A percentile compares a stretch with the other conserved stretches of the same genome.
Evolutionary conservation across 2,113 vertebrate species (phyloP).

Genomic region (Tinamus guttatus): DNA sequence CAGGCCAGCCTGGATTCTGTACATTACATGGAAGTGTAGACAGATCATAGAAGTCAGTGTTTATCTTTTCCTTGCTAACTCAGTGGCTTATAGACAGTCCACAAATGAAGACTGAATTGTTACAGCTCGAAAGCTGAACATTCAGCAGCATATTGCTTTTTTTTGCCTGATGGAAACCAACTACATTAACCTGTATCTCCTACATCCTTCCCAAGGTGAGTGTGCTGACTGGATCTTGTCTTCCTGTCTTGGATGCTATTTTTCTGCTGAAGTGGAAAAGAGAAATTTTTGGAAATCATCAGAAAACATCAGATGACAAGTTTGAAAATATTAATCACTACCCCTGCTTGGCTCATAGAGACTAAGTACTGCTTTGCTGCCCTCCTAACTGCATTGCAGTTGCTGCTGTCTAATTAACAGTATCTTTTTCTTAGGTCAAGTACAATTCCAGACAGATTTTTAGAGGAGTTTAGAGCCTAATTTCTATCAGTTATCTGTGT

Average conservation of each 20-base stretch:
- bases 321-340: background rate
- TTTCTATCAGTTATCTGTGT: background rate
- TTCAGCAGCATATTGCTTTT: background rate
- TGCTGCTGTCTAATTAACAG: background rate
- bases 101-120: background rate
- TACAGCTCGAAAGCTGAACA: slow-evolving; percentile 2
- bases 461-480: background rate
- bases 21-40: background rate
- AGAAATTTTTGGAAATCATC: background rate
- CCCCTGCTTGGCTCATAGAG: background rate
- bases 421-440: background rate
- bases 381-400: background rate
- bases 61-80: background rate
- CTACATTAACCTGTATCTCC: background rate
- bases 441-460: background rate
- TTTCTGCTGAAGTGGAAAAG: background rate
- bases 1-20: background rate
- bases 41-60: background rate
- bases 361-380: background rate
- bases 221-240: background rate
- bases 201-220: background rate
- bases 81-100: background rate
- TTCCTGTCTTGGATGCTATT: background rate
- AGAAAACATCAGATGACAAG: background rate
- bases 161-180: slow-evolving; percentile 9